Base-by-base conservation (phyloP, 2,888 invertebrate species). In the Barypeithes pellucidus region DNA sequence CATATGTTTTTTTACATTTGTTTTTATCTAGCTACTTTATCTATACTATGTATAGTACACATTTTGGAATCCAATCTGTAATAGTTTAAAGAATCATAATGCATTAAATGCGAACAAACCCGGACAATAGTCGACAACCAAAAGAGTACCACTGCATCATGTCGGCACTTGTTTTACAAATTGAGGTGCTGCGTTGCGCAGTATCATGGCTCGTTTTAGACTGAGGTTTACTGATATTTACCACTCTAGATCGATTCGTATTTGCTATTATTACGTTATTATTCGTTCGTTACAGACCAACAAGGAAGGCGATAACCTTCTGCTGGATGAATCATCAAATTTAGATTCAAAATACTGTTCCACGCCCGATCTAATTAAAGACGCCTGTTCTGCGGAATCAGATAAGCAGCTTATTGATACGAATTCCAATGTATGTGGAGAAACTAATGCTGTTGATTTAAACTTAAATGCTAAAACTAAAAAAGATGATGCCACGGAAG, bases 401-500 rank as follows among this genome's bases (percentile, higher is more conserved):
- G 72, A 50, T 16, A 75, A 72, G 22, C 72, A 66, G 24, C 47
- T 79, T 22, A 77, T 79, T 52, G 81, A 86, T 79, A 85, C 81
- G 20, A 85, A 85, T 77, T 85, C 84, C 16, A 85, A 86, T 78
- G 70, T 85, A 43, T 84, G 81, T 76, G 77, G 79, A 74, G 78
- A 80, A 29, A 68, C 77, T 20, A 80, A 80, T 74, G 50, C 78
- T 50, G 74, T 77, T 47, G 77, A 80, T 50, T 73, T 77, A 69
- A 76, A 75, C 36, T 11, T 74, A 9, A 79, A 77, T 7, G 18
- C 60, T 1, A 43, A 67, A 59, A n/a, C 45, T 60, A 68, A 73
- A 62, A 50, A 74, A 36, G 70, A 45, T 33, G 7, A 77, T 75
- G 50, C 39, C 14, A 0, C 16, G 36, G 45, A 69, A 76, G n/a